Conservation (phyloP, 2,888 invertebrate species). For the Campopleginae sp. region DNA sequence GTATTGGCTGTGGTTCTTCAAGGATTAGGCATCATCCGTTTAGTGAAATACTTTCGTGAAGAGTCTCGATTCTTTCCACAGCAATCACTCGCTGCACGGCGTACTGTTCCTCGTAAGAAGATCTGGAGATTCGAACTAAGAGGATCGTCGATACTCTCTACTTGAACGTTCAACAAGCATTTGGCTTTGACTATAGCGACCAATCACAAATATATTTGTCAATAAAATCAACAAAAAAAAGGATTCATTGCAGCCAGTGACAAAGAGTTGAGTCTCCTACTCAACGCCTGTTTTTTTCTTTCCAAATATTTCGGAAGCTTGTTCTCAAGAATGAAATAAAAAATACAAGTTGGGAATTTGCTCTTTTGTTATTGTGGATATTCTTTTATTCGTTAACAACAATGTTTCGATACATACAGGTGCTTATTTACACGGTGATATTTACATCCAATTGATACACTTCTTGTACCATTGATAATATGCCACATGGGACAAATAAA, state of each 20-base stretch:
- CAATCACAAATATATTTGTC: conserved; percentile 34
- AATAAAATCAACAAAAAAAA: background rate
- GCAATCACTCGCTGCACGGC: conserved; percentile 24
- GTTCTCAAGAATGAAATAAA: background rate
- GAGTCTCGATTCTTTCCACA: conserved; percentile 62
- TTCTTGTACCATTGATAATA: conserved; percentile 69
- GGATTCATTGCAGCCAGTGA: conserved; percentile 7
- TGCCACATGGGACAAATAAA: conserved; percentile 72
- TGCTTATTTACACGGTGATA: conserved; percentile 81
- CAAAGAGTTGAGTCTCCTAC: background rate
- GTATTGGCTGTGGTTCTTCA: conserved; percentile 80
- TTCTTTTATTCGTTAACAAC: conserved; percentile 83
- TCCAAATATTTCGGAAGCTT: background rate
- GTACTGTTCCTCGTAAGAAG: conserved; percentile 42
- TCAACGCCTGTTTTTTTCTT: too few species aligned
- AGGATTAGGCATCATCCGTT: conserved; percentile 79
- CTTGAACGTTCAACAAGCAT: conserved; percentile 21
- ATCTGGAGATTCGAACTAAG: conserved; percentile 41
- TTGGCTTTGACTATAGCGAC: conserved; percentile 3
- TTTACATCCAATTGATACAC: conserved; percentile 79
- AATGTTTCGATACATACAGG: conserved; percentile 78
- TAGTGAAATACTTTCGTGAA: conserved; percentile 72
- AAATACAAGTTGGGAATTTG: background rate
- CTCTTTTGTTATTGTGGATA: conserved; percentile 72
- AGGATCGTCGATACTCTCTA: conserved; percentile 16